These are phyloP conservation scores for Halisarca cf. caerulea DNA, from an alignment of 37 sponge, comb jelly and placozoan species.

Conservation along the genomic window DNA sequence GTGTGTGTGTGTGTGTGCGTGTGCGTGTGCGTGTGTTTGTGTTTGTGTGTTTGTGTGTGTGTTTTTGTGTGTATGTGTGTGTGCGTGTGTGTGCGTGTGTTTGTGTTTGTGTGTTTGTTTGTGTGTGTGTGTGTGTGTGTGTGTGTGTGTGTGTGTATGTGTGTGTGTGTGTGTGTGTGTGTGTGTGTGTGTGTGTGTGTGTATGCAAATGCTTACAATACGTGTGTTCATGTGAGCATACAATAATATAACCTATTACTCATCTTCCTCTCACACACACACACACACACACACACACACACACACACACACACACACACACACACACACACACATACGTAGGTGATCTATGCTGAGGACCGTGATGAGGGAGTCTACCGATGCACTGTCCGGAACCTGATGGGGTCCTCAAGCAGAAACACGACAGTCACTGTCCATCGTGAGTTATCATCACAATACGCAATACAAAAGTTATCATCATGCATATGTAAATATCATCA, in stretches of 20 bases:
- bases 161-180: neutral
- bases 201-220: neutral
- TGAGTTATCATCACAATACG: neutral
- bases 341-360: neutral
- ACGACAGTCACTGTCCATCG: slow-evolving; percentile 13
- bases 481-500: too few relatives aligned
- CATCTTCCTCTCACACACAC: too few relatives aligned
- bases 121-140: neutral
- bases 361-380: slow-evolving; percentile 12
- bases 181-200: neutral
- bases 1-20: neutral
- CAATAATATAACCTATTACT: too few relatives aligned
- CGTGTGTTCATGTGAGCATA: too few relatives aligned
- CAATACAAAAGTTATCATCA: too few relatives aligned
- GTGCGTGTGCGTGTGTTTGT: neutral
- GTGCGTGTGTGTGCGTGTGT: neutral
- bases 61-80: neutral
- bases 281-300: too few relatives aligned
- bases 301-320: too few relatives aligned
- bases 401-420: neutral
- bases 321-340: too few relatives aligned
- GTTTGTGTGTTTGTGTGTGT: neutral
- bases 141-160: neutral
- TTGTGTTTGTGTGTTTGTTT: neutral
- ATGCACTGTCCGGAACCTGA: neutral